Percentiles rank a stretch among this genome's conserved stretches.
Evolutionary conservation across 2,113 vertebrate genomes (phyloP).

Genomic region (Zingel zingel): DNA sequence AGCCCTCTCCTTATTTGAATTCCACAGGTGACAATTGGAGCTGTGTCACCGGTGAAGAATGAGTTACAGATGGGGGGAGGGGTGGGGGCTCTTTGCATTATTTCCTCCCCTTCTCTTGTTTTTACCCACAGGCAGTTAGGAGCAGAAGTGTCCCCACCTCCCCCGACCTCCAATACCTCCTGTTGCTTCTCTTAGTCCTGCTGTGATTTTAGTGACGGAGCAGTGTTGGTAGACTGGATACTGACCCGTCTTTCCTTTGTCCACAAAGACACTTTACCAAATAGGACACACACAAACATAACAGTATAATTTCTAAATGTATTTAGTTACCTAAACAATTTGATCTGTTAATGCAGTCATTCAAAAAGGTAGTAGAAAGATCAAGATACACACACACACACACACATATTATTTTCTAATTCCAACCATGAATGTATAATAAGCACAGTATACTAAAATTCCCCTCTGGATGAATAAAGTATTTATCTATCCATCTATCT

Average conservation of each 20-base stretch:
- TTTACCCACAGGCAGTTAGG: constrained; percentile 9
- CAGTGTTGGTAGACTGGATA: not conserved
- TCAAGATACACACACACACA: not conserved
- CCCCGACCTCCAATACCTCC: not conserved
- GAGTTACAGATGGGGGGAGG: constrained; percentile 16
- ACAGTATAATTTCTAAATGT: not conserved
- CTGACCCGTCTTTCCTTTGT: constrained; percentile 18
- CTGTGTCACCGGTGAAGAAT: constrained; percentile 61
- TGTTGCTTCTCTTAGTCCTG: not conserved
- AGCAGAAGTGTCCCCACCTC: not conserved
- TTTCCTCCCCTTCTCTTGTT: constrained; percentile 2
- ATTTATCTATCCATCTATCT: too few species aligned
- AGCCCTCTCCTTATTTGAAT: constrained; percentile 19
- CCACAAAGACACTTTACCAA: not conserved
- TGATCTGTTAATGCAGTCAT: not conserved
- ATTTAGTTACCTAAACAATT: not conserved
- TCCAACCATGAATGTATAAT: too few species aligned
- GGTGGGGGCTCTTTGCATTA: not conserved
- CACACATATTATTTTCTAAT: not conserved
- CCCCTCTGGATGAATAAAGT: too few species aligned
- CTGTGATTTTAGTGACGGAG: not conserved
- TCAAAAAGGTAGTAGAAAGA: not conserved
- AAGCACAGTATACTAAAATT: too few species aligned
- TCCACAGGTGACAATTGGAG: constrained; percentile 60
- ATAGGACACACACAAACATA: not conserved